phyloP scores from a whole-genome alignment of 2,797 vertebrate genomes.

The Crenichthys baileyi region DNA sequence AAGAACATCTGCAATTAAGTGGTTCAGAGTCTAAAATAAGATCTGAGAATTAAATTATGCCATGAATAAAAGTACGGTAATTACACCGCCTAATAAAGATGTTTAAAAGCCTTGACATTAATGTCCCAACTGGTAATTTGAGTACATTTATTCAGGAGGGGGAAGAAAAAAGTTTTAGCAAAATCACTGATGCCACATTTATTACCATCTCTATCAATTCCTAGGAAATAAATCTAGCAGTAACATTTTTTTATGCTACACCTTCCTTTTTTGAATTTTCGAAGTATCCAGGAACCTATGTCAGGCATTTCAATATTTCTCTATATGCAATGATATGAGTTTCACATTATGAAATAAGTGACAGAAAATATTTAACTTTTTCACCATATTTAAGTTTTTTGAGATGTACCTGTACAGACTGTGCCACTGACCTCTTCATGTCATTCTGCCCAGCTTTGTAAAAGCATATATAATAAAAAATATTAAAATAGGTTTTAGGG shows the following conservation, averaged over 20 bases:
- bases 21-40: neutral
- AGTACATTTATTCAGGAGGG: neutral
- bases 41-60: neutral
- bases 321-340: too few species aligned
- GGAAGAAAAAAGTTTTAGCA: neutral
- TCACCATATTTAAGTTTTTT: too few species aligned
- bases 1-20: neutral
- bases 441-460: too few species aligned
- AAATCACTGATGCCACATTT: neutral
- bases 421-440: too few species aligned
- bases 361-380: too few species aligned
- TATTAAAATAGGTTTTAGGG: neutral
- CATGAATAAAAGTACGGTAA: neutral
- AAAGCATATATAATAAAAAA: too few species aligned
- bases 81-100: neutral
- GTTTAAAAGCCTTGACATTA: too few species aligned
- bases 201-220: neutral
- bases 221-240: neutral
- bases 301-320: too few species aligned
- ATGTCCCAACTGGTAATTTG: neutral
- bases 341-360: too few species aligned
- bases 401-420: too few species aligned
- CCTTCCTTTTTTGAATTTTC: neutral
- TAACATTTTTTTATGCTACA: neutral
- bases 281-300: neutral